phyloP scores from a whole-genome alignment of 2,797 vertebrate genomes.

The Sebastes wilsoni region DNA sequence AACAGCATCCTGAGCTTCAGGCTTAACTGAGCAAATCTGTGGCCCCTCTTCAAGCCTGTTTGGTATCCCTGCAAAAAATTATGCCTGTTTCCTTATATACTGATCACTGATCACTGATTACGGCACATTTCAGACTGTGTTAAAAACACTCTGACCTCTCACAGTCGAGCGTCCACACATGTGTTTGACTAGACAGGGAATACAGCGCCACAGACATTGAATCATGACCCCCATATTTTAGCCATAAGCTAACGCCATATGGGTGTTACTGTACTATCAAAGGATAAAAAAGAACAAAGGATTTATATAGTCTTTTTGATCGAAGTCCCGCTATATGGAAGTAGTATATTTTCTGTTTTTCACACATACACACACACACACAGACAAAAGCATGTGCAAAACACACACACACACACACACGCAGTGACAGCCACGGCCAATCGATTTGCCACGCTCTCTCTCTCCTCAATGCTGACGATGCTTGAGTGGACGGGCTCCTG shows the following conservation, averaged over 20 bases:
- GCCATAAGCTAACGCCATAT: slow-evolving; percentile 63
- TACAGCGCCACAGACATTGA: slow-evolving; percentile 40
- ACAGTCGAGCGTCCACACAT: slow-evolving; percentile 42
- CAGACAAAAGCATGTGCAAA: no score
- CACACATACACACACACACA: not conserved
- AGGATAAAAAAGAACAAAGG: slow-evolving; percentile 71
- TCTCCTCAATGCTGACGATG: slow-evolving; percentile 82
- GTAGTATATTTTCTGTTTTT: slow-evolving; percentile 65
- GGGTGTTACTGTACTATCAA: slow-evolving; percentile 66
- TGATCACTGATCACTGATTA: slow-evolving; percentile 17
- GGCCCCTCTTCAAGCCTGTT: not conserved
- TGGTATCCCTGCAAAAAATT: slow-evolving; percentile 29
- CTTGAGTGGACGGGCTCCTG: slow-evolving; percentile 83
- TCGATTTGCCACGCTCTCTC: slow-evolving; percentile 70
- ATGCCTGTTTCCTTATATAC: not conserved
- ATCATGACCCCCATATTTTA: slow-evolving; percentile 56
- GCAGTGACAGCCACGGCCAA: slow-evolving; percentile 66
- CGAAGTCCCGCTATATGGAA: slow-evolving; percentile 55
- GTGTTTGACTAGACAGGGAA: slow-evolving; percentile 38
- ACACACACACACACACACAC: not conserved
- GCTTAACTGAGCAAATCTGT: slow-evolving; percentile 34
- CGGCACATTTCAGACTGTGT: not conserved
- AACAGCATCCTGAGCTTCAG: slow-evolving; percentile 69
- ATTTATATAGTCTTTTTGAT: slow-evolving; percentile 70
- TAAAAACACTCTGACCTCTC: slow-evolving; percentile 27